Percentiles rank a stretch among this genome's conserved stretches.
Conservation (phyloP, 2,797 vertebrate genomes). For the Sebastes baramenuke region DNA sequence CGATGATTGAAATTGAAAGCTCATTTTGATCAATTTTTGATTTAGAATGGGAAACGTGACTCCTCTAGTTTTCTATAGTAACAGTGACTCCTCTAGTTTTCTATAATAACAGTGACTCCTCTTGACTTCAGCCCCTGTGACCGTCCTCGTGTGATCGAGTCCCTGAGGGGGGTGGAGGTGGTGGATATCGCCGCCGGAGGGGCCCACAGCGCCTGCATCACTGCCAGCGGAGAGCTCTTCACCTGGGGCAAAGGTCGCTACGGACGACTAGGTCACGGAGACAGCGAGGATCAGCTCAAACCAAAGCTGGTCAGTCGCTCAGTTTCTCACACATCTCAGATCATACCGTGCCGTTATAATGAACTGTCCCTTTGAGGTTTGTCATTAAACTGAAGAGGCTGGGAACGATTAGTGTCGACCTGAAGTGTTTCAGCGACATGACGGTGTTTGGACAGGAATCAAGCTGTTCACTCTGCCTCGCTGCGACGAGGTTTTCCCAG, state of each 20-base stretch:
- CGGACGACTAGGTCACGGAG: constrained; percentile 94
- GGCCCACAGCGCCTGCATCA: constrained; percentile 97
- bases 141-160: constrained; percentile 96
- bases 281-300: constrained; percentile 98
- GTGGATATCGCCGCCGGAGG: constrained; percentile 96
- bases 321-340: too few relatives aligned
- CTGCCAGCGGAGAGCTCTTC: constrained; percentile 95
- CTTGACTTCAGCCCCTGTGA: constrained; percentile 90
- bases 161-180: constrained; percentile 94
- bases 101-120: too few relatives aligned
- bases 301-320: constrained; percentile 87
- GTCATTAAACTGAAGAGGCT: too few relatives aligned
- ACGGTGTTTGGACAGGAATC: constrained; percentile 7
- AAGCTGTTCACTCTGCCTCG: neutral
- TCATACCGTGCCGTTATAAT: too few relatives aligned
- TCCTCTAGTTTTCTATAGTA: too few relatives aligned
- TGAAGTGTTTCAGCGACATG: neutral
- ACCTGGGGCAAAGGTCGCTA: constrained; percentile 99
- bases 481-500: neutral
- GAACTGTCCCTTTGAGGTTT: too few relatives aligned
- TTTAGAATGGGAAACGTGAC: too few relatives aligned
- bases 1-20: too few relatives aligned
- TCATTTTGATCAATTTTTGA: too few relatives aligned
- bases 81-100: too few relatives aligned
- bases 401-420: too few relatives aligned